phyloP scores from a whole-genome alignment of 2,888 invertebrate genomes.

The Synanthedon andrenaeformis region DNA sequence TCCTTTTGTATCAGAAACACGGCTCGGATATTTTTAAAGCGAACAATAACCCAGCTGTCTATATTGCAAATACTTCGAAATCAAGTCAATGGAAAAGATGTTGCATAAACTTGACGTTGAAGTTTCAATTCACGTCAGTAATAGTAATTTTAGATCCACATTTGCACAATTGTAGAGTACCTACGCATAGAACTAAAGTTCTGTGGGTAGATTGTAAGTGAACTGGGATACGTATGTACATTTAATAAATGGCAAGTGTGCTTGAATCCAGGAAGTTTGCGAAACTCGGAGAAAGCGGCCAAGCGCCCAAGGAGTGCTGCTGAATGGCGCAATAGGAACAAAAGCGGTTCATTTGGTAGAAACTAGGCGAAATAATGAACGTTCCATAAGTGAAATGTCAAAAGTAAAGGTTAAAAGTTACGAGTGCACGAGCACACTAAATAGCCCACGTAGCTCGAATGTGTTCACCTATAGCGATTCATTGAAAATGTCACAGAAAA shows the following conservation, averaged over 20 bases:
- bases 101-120: no score
- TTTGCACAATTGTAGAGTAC: no score
- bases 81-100: no score
- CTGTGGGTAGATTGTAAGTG: no score
- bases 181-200: no score
- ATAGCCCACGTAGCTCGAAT: constrained; percentile 4
- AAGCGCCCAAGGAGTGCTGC: constrained; percentile 26
- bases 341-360: constrained; percentile 58
- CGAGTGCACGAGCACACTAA: constrained; percentile 28
- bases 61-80: no score
- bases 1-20: no score
- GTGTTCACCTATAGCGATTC: constrained; percentile 5
- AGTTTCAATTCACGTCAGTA: no score
- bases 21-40: no score
- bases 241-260: constrained; percentile 52
- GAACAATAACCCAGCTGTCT: no score
- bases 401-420: constrained; percentile 62
- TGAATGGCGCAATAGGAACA: constrained; percentile 50
- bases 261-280: constrained; percentile 47
- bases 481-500: not conserved
- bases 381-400: constrained; percentile 56
- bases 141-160: no score
- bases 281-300: constrained; percentile 51
- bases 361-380: constrained; percentile 55
- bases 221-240: constrained; percentile 11